Conservation (phyloP, 2,797 vertebrate genomes). For the Catamblyrhynchus diadema region DNA sequence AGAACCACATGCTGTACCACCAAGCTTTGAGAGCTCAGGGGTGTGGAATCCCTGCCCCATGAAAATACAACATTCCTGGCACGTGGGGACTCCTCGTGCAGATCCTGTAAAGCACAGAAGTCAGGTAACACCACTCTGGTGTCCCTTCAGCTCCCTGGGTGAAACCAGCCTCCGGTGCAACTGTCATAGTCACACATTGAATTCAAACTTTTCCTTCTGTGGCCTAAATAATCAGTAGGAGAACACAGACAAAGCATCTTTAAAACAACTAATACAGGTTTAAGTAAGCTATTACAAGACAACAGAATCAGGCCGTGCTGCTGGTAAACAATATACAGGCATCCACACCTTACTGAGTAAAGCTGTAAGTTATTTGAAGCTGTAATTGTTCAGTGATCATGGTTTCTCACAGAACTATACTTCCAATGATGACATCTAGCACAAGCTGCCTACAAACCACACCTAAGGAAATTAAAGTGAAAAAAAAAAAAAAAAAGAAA, state of each 20-base stretch:
- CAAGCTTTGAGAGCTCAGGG: neutral
- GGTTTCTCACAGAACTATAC: neutral
- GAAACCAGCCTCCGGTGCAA: neutral
- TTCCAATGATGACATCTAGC: neutral
- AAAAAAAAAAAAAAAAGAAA: neutral
- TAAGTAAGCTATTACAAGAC: neutral
- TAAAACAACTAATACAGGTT: neutral
- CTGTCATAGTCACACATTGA: neutral
- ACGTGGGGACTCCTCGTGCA: neutral
- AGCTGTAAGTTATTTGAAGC: neutral
- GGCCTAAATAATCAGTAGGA: neutral
- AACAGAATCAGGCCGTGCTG: accelerated
- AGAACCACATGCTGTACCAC: neutral
- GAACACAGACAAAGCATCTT: neutral
- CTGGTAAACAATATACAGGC: neutral
- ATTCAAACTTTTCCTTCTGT: neutral
- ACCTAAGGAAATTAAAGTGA: neutral
- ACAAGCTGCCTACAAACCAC: neutral
- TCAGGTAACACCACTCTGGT: accelerated
- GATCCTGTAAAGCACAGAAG: neutral
- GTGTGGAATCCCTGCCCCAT: neutral
- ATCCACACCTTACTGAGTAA: slow-evolving; percentile 22
- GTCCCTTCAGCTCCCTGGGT: neutral
- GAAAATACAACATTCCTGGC: neutral
- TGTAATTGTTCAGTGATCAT: neutral